phyloP scores from a whole-genome alignment of 2,797 vertebrate genomes.

The Gallirallus australis region DNA sequence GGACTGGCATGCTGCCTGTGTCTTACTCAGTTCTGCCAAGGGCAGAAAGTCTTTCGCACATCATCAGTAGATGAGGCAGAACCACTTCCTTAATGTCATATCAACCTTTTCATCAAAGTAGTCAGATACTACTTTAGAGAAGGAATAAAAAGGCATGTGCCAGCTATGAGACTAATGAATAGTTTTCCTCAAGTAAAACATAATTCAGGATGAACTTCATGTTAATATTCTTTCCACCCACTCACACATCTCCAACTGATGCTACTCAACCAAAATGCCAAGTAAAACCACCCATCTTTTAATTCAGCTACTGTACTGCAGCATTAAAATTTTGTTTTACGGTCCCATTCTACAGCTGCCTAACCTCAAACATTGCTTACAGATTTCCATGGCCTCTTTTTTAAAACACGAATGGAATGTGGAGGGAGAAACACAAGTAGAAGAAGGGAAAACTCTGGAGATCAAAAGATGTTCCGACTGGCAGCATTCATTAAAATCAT shows the following conservation, averaged over 20 bases:
- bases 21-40: constrained; percentile 5
- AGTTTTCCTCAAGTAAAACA: constrained; percentile 63
- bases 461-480: not conserved
- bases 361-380: not conserved
- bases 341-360: not conserved
- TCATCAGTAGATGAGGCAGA: constrained; percentile 48
- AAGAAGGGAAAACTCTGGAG: not conserved
- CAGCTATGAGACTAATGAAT: constrained; percentile 57
- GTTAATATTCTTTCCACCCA: constrained; percentile 62
- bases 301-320: constrained; percentile 3
- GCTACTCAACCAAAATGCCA: constrained; percentile 50
- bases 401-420: not conserved
- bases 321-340: not conserved
- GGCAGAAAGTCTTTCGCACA: constrained; percentile 40
- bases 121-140: constrained; percentile 41
- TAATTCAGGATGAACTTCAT: constrained; percentile 61
- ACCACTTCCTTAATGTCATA: constrained; percentile 56
- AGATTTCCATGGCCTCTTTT: not conserved
- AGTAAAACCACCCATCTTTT: constrained; percentile 42
- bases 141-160: constrained; percentile 54
- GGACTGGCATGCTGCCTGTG: not conserved
- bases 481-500: not conserved
- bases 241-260: constrained; percentile 51
- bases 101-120: constrained; percentile 58
- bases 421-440: not conserved